A percentile compares a stretch with the other conserved stretches of the same genome.
phyloP scores from a whole-genome alignment of 2,113 vertebrate genomes.

The Erinaceus europaeus region DNA sequence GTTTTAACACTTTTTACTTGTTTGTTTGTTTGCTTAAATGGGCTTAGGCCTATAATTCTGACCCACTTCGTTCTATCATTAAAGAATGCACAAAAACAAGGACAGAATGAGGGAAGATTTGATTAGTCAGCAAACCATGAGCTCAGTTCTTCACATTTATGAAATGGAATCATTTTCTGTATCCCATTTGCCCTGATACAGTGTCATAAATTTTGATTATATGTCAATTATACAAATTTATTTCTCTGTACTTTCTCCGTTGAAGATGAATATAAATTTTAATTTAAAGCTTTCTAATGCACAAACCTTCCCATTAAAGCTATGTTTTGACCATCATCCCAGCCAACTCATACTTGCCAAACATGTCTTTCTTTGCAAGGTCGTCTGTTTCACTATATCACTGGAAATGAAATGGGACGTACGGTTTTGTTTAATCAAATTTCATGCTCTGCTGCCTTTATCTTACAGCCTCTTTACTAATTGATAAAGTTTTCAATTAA shows the following conservation, averaged over 20 bases:
- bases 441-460: constrained; percentile 82
- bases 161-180: constrained; percentile 68
- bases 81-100: background rate
- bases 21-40: too few relatives aligned
- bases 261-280: constrained; percentile 79
- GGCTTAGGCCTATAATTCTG: background rate
- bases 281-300: constrained; percentile 77
- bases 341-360: constrained; percentile 71
- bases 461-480: constrained; percentile 85
- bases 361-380: constrained; percentile 81
- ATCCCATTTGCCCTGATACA: constrained; percentile 66
- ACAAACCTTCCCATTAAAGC: constrained; percentile 76
- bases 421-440: constrained; percentile 86
- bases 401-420: constrained; percentile 81
- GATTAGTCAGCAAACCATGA: constrained; percentile 57
- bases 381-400: constrained; percentile 76
- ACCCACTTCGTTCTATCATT: constrained; percentile 31
- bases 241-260: constrained; percentile 69
- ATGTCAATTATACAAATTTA: constrained; percentile 82
- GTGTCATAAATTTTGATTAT: constrained; percentile 82
- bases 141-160: constrained; percentile 72
- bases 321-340: constrained; percentile 63
- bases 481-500: constrained; percentile 89
- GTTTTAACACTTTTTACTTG: too few relatives aligned
- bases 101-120: constrained; percentile 54